Base-by-base conservation (phyloP, 2,113 vertebrate genomes). In the Tachuris rubrigastra region DNA sequence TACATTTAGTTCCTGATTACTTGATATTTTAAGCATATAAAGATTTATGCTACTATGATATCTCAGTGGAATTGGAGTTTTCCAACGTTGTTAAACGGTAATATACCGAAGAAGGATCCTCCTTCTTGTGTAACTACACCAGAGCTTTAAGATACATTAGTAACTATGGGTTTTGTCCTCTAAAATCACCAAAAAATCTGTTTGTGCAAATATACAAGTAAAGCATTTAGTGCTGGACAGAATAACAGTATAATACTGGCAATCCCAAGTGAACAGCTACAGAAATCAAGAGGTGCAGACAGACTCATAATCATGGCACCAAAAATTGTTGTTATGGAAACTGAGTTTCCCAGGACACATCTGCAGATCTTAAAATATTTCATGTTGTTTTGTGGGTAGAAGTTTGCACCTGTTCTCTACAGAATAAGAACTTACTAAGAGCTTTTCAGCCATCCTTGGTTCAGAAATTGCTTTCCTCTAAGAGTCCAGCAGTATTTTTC, bases 321-420 rank as follows among this genome's bases (percentile, higher is more conserved):
- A 84, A 28, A 88, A 88, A 46, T 22, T 56, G 82, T 89, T 89
- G 72, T 85, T 95, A 91, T 76, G 81, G 87, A 91, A 95, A 96
- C 73, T 21, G 47, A 81, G 31, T 85, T 95, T 91, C 59, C 63
- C 53, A 62, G 46, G 58, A 81, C 62, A 73, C 81, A 89, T 79
- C 62, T 87, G 46, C 41, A 85, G 66, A 85, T 93, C 66, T 83
- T 85, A n/a, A 89, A 96, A 93, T 84, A 53, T 46, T 89, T 86
- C 31, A 12, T 46, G 24, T 65, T 53, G 66, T 27, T 59, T 83
- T 28, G 9, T 63, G 87, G 24, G 30, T 69, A 71, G 66, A 89
- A 87, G 30, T 72, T 80, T 93, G 65, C 53, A 89, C 25, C 46
- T 84, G 37, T 24, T 67, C 37, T 58, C 58, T 87, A 39, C 1